Conservation (phyloP, 2,888 invertebrate species). For the Lysandra bellargus region DNA sequence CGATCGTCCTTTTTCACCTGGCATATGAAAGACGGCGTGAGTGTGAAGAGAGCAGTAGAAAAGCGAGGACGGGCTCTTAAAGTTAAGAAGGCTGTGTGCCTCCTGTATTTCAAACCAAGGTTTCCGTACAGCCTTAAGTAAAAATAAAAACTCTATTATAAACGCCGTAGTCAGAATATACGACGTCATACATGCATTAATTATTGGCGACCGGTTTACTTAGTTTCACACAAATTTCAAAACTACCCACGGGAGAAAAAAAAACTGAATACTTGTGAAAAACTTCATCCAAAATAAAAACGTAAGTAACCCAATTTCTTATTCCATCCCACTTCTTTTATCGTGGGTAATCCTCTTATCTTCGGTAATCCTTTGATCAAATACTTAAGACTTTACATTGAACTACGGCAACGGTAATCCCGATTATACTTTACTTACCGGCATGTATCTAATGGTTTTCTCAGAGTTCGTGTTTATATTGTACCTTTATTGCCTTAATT, state of each 20-base stretch:
- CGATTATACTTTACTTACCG: neutral
- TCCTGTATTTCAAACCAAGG: too few species aligned
- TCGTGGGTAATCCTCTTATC: neutral
- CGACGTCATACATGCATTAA: neutral
- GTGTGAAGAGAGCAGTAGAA: too few species aligned
- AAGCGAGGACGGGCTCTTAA: too few species aligned
- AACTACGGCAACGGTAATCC: neutral
- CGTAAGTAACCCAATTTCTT: neutral
- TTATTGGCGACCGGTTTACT: neutral
- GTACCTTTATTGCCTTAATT: conserved; percentile 27
- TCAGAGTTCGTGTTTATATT: neutral
- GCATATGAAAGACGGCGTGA: too few species aligned
- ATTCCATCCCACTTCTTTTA: conserved; percentile 39
- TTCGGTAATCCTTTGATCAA: neutral
- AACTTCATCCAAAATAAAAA: neutral
- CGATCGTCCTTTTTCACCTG: too few species aligned
- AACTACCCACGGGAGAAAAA: neutral
- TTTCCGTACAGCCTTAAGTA: neutral
- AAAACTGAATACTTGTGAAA: neutral
- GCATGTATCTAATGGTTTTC: neutral
- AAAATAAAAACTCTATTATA: neutral
- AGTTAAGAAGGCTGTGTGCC: too few species aligned
- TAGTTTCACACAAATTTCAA: neutral
- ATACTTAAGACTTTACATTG: neutral
- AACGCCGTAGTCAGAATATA: neutral